Base-by-base conservation (phyloP, 2,797 vertebrate species). In the Molossus alvarezi region DNA sequence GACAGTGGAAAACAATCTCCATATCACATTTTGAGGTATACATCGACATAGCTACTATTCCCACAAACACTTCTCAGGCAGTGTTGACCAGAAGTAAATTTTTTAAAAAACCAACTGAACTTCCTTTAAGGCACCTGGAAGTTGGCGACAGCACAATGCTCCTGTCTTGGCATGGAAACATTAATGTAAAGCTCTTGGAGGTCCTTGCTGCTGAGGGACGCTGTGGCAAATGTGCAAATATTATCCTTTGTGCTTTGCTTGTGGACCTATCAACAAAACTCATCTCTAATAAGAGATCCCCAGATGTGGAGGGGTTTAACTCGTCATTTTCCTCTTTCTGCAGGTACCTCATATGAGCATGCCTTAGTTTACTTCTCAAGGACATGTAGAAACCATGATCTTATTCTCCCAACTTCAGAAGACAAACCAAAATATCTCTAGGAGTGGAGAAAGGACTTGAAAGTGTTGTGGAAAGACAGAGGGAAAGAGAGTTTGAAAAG, bases 101-200 rank as follows among this genome's bases (percentile, higher is more conserved):
- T 92, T 92, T 82, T 25, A 3, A 14, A 94, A 88, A 91, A 81
- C 1, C 51, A 48, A 25, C 6, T 0, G 45, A 79, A 71, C 17
- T 48, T 94, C 48, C 53, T 77, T 84, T 53, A 62, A 93, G 60
- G 25, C 37, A 45, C 29, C 51, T 73, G 69, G 27, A 96, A 72
- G 69, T 29, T 64, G 64, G 12, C 15, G 1, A 62, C 15, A n/a
- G 84, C 33, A 57, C 73, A 55, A n/a, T 55, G 69, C 23, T n/a
- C 14, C 13, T 71, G 41, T 76, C 23, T 21, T 25, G 64, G 21
- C 48, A 64, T 1, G 13, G 57, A 45, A 51, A 41, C 81, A 45
- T 83, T 72, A 94, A 33, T 14, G 12, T 14, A 75, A 29, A 76
- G 51, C 48, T 51, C 55, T 67, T 37, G n/a, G 8, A 79, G 17